Evolutionary conservation across 2,888 invertebrate species (phyloP), one percentile per base, ranked within the genome.

Genomic region (Leptinotarsa tumamoca): DNA sequence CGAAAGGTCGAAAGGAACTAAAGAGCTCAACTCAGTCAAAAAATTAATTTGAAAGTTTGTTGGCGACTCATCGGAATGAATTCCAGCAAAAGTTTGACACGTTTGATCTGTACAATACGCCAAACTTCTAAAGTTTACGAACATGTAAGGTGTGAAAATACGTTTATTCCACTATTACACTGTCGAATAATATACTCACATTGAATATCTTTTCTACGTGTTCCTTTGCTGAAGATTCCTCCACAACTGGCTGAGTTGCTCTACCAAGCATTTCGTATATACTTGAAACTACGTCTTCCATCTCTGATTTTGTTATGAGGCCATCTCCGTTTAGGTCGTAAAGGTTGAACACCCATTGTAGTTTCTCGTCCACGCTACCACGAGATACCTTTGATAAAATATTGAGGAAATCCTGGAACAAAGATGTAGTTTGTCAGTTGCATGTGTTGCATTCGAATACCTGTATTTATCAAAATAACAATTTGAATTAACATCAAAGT

Each of bases 261-360:
- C 94, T 90, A 0, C 96, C 96, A 82, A 96, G 90, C 93, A 96
- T 94, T 87, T 95, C 95, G 88, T 96, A 96, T 81, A 97, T 95
- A 63, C 96, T 95, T 68, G 91, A 91, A 54, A 95, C 96, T 58
- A 96, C 96, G 76, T 94, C 93, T 80, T 93, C 88, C 95, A 96
- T 95, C 89, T 96, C 96, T 0, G 92, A 91, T 84, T 95, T 93
- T 23, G 95, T 95, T 86, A 96, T 95, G 77, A 94, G 91, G 0
- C 96, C 96, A 86, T 96, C 96, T 0, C 94, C 94, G 85, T 96
- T 95, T 75, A 95, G 91, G 87, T 97, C 97, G 89, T 97, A 97
- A 23, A 97, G 90, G 13, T 94, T 93, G 87, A 97, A 97, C 72
- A 96, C 93, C 96, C 96, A 97, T 81, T 95, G 93, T 58, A 97